phyloP scores from a whole-genome alignment of 2,888 invertebrate genomes.

The Crioceris asparagi region DNA sequence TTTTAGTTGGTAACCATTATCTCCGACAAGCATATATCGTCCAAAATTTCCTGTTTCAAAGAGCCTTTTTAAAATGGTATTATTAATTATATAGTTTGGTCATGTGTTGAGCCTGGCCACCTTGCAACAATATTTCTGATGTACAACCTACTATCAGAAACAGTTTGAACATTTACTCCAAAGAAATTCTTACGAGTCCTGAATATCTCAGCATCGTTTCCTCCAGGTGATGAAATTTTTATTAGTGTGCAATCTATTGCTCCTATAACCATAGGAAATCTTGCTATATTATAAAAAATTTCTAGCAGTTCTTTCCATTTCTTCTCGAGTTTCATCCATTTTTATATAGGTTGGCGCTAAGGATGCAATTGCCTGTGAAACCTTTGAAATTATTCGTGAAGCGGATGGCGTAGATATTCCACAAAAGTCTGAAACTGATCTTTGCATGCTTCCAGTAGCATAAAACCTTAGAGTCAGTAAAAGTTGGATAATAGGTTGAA shows the following conservation, averaged over 20 bases:
- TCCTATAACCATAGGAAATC: too few relatives aligned
- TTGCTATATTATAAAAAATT: too few relatives aligned
- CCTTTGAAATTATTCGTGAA: too few relatives aligned
- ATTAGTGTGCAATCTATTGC: conserved; percentile 22
- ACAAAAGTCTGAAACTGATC: too few relatives aligned
- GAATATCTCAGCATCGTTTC: conserved; percentile 20
- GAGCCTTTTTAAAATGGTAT: conserved; percentile 2
- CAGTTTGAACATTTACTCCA: conserved; percentile 26
- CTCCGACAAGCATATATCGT: conserved; percentile 17
- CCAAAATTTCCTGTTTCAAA: conserved; percentile 15
- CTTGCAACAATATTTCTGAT: conserved; percentile 15
- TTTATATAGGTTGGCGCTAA: too few relatives aligned
- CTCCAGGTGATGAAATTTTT: conserved; percentile 22
- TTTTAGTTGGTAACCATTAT: conserved; percentile 22
- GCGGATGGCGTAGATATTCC: too few relatives aligned
- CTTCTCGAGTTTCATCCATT: too few relatives aligned
- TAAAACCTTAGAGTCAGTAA: too few relatives aligned
- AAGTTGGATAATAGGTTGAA: too few relatives aligned
- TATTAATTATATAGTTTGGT: conserved; percentile 28
- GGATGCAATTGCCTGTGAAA: too few relatives aligned
- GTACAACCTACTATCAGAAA: conserved; percentile 15
- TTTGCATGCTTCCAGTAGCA: too few relatives aligned
- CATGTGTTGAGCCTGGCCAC: conserved; percentile 25
- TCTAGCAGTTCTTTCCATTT: too few relatives aligned
- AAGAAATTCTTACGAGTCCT: conserved; percentile 23